phyloP scores from a whole-genome alignment of 2,888 invertebrate genomes.

The Dicyrtoma fusca region DNA sequence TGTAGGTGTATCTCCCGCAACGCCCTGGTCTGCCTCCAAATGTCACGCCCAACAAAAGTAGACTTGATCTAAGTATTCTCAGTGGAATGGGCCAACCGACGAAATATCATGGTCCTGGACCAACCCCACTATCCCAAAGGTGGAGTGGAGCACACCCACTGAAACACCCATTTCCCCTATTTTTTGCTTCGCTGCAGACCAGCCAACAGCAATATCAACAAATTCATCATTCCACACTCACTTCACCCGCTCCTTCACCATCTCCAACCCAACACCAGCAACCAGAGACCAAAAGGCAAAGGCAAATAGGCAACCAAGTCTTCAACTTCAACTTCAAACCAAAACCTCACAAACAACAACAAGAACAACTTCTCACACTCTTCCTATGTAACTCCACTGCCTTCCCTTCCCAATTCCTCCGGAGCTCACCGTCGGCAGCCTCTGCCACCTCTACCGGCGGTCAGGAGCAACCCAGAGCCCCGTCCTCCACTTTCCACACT shows the following conservation, averaged over 20 bases:
- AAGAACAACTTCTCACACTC: no score
- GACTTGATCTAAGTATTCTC: slow-evolving; percentile 50
- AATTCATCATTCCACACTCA: slow-evolving; percentile 26
- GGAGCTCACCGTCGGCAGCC: no score
- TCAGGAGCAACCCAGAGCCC: neutral
- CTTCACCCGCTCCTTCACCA: no score
- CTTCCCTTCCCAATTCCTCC: no score
- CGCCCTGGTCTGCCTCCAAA: slow-evolving; percentile 55
- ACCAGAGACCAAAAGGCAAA: no score
- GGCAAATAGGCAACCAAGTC: no score
- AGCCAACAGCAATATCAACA: slow-evolving; percentile 18
- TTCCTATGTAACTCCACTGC: no score
- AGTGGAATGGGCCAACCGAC: slow-evolving; percentile 50
- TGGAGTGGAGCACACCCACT: slow-evolving; percentile 56
- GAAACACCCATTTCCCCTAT: slow-evolving; percentile 56
- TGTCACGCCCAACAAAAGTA: slow-evolving; percentile 57
- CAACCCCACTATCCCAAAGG: slow-evolving; percentile 57
- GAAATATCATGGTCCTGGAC: slow-evolving; percentile 55
- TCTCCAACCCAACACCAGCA: no score
- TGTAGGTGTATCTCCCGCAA: slow-evolving; percentile 54
- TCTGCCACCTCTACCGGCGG: no score
- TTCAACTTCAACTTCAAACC: neutral
- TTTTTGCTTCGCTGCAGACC: slow-evolving; percentile 41
- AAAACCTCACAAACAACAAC: neutral
- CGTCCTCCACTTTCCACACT: neutral